A percentile compares a stretch with the other conserved stretches of the same genome.
Conservation (phyloP, 2,888 invertebrate genomes). For the Dicranocentrus wangi region DNA sequence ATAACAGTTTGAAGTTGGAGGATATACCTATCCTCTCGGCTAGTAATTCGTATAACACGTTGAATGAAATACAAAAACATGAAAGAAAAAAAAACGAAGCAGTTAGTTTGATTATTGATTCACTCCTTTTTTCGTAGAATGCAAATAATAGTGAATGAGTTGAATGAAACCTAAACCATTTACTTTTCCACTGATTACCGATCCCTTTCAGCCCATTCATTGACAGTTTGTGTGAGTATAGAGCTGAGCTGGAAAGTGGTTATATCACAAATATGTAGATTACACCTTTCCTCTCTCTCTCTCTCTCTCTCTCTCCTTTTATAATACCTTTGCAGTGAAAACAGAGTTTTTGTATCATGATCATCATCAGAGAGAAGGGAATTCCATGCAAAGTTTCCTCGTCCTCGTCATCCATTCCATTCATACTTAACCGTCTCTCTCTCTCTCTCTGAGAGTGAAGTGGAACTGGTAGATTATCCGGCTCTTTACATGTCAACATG, state of each 20-base stretch:
- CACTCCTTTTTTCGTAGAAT: constrained; percentile 1
- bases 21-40: too few relatives aligned
- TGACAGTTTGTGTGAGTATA: constrained; percentile 3
- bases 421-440: not conserved
- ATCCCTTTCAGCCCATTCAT: constrained; percentile 6
- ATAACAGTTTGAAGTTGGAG: too few relatives aligned
- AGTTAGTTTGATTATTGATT: too few relatives aligned
- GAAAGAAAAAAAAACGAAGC: too few relatives aligned
- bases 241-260: too few relatives aligned
- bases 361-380: not conserved
- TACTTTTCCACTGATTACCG: not conserved
- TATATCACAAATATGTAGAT: too few relatives aligned
- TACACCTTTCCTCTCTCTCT: too few relatives aligned
- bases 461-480: constrained; percentile 15
- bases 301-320: too few relatives aligned
- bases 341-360: too few relatives aligned
- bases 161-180: constrained; percentile 4
- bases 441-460: not conserved
- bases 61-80: too few relatives aligned
- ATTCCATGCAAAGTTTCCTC: constrained; percentile 23
- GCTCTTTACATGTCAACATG: not conserved
- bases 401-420: not conserved
- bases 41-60: too few relatives aligned
- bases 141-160: not conserved
- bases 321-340: too few relatives aligned